These are phyloP conservation scores for Elysia chlorotica DNA, from an alignment of 1,140 invertebrate genomes.

Conservation along the genomic window DNA sequence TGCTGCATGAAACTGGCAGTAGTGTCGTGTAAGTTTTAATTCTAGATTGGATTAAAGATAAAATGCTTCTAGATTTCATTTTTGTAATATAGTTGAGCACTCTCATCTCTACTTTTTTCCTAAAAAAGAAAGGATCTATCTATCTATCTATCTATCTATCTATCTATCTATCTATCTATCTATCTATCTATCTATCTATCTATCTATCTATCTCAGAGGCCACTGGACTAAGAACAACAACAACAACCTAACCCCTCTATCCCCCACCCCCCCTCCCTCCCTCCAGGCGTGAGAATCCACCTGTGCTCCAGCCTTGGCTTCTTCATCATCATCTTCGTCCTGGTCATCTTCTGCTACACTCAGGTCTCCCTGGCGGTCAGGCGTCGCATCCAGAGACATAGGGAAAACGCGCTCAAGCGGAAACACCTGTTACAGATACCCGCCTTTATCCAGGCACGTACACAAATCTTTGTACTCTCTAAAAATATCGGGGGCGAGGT, in stretches of 20 bases:
- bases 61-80: too few relatives aligned
- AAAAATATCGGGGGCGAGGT: too few relatives aligned
- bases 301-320: background rate
- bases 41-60: too few relatives aligned
- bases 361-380: constrained; percentile 11
- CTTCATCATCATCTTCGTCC: constrained; percentile 18
- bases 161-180: background rate
- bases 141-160: background rate
- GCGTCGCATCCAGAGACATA: constrained; percentile 1
- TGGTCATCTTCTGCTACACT: constrained; percentile 18
- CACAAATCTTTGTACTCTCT: too few relatives aligned
- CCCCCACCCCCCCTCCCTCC: too few relatives aligned
- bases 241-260: too few relatives aligned
- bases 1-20: too few relatives aligned
- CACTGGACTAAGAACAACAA: too few relatives aligned
- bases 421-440: constrained; percentile 23
- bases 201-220: background rate
- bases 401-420: constrained; percentile 13
- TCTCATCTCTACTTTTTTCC: background rate
- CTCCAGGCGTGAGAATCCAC: constrained; percentile 17
- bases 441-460: constrained; percentile 14
- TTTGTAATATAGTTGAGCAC: too few relatives aligned
- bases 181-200: background rate
- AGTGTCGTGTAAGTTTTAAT: too few relatives aligned
- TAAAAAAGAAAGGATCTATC: too few relatives aligned